Evolutionary conservation across 37 sponge, comb jelly and placozoan species (phyloP), one percentile per base, ranked within the genome.

Genomic region (Mnemiopsis leidyi): DNA sequence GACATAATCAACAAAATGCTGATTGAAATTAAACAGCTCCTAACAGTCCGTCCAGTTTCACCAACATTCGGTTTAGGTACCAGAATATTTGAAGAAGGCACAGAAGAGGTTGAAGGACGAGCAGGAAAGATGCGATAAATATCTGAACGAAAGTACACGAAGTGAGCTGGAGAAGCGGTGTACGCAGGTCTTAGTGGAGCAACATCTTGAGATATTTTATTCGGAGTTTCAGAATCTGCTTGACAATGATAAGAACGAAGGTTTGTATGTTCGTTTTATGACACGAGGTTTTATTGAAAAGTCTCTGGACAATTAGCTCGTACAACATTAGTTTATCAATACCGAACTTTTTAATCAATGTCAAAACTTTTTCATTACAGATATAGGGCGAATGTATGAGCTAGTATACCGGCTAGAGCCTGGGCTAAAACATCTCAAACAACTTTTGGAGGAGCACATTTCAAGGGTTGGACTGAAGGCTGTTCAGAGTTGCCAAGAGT

Each of bases 71-170:
- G 33, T 7, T 18, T 13, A 85, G 90, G 90, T 85, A 3, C 90
- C 99, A 32, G 99, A 99, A 69, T 99, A 99, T 93, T 94, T 99
- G 93, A 96, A 97, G 92, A 95, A 95, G 93, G 95, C 95, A 48
- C 95, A 99, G 94, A 76, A 83, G 5, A 93, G 99, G 40, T 93
- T 99, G 38, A 38, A 92, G 26, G 99, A 99, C 69, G 99, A 99
- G 94, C 95, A 95, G 83, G 94, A 94, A 32, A 93, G 99, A 36
- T 97, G 96, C 13, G 94, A 94, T 16, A 95, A 96, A 69, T 99
- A 96, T 76, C 95, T 99, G 13, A 96, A 99, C 69, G 95, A 97
- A 93, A 95, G 95, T 93, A 97, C 97, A 0, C 95, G 94, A 68
- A 97, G 96, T 93, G 95, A 97, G 96, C 93, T 98, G 38, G 96